Base-by-base conservation (phyloP, 2,888 invertebrate species). In the Cybosia mesomella region DNA sequence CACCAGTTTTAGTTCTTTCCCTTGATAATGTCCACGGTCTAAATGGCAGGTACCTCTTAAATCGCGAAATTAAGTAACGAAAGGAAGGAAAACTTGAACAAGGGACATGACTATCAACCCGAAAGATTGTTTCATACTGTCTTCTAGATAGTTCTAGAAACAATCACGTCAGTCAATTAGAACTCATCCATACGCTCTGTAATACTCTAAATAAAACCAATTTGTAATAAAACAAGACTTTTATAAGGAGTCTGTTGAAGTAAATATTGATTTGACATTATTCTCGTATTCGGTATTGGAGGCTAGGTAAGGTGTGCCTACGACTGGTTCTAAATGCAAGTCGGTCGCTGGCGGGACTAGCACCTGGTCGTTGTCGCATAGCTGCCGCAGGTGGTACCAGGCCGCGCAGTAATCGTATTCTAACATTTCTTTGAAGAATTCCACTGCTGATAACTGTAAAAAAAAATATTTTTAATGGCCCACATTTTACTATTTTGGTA, bases 361-460 rank as follows among this genome's bases (percentile, higher is more conserved):
- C 0, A 76, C 69, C 0, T 67, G 34, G 13, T 84, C 78, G 82
- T 92, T 92, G 69, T 75, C 66, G 82, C 93, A 91, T 5, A 93
- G 73, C 15, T 67, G 70, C 0, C 92, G 85, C 1, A 95, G 83
- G 68, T 89, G 89, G 60, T 82, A 83, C 92, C 91, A 95, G 36
- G 87, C 81, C 3, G 87, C 86, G 28, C 92, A 90, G 82, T 89
- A 89, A 82, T 96, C 95, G 83, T 95, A 94, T 5, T 85, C 82
- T 5, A 94, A 83, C 62, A 96, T 87, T 8, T 85, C 86, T 83
- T 92, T 92, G 88, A 95, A 96, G 87, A 96, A 95, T 53, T 89
- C 83, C 21, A 96, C 86, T 4, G 96, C 96, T 32, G 92, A 88
- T 58, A 85, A 84, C 96, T 96, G 87, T 8, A 65, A 72, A 2